Percentiles rank a stretch among this genome's conserved stretches.
Evolutionary conservation across 2,113 vertebrate species (phyloP).

Genomic region (Ophthalmolycus amberensis): DNA sequence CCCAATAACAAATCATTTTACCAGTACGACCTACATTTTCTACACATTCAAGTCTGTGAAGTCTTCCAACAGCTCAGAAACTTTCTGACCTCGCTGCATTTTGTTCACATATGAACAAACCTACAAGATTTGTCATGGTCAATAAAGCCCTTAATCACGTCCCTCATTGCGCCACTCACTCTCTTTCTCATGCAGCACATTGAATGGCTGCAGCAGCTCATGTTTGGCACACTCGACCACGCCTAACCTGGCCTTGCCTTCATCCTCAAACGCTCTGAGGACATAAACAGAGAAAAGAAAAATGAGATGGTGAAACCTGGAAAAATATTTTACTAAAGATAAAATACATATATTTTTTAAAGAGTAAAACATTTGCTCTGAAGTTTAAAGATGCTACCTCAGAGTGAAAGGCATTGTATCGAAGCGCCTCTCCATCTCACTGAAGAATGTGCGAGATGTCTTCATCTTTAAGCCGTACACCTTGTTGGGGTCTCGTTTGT

Average conservation of each 20-base stretch:
- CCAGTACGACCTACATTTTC: neutral
- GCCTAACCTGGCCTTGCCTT: conserved; percentile 95
- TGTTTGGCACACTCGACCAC: conserved; percentile 98
- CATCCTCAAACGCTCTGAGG: conserved; percentile 93
- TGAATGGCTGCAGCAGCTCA: conserved; percentile 96
- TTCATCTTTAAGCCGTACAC: conserved; percentile 99
- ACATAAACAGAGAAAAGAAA: conserved; percentile 5
- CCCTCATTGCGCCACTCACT: conserved; percentile 79
- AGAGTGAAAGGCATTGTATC: conserved; percentile 98
- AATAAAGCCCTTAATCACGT: neutral
- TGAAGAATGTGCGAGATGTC: conserved; percentile 97
- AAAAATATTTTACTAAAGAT: neutral
- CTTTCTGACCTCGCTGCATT: neutral
- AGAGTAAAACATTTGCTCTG: neutral
- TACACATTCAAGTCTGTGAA: neutral
- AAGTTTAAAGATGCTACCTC: conserved; percentile 79
- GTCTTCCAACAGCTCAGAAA: neutral
- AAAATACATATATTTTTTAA: neutral
- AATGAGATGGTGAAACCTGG: neutral
- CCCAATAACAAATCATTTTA: neutral
- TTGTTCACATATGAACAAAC: neutral
- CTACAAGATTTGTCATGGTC: neutral
- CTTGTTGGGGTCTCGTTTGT: conserved; percentile 97
- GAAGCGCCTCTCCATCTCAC: conserved; percentile 96
- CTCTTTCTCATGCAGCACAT: conserved; percentile 96